Percentiles rank a stretch among this genome's conserved stretches.
phyloP scores from a whole-genome alignment of 2,113 vertebrate species.

The Bombycilla garrulus region DNA sequence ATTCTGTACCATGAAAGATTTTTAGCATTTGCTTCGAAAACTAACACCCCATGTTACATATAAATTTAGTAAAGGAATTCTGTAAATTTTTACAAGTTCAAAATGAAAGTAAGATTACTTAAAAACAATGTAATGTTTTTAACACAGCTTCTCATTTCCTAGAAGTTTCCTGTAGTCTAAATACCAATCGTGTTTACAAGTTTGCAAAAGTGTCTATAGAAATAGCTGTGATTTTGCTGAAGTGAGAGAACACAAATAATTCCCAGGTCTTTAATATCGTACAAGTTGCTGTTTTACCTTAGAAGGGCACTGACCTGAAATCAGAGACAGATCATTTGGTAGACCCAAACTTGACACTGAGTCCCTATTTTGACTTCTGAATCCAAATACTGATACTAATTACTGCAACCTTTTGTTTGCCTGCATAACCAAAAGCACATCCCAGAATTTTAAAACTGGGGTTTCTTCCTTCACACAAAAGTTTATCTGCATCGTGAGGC shows the following conservation, averaged over 20 bases:
- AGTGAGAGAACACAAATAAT: neutral
- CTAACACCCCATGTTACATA: neutral
- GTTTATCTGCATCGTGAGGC: neutral
- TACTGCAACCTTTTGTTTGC: neutral
- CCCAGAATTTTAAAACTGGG: neutral
- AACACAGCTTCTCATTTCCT: neutral
- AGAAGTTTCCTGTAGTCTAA: neutral
- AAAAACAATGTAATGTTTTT: neutral
- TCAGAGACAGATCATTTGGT: neutral
- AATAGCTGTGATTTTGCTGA: neutral
- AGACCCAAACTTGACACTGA: neutral
- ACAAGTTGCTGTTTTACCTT: neutral
- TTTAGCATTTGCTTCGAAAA: neutral
- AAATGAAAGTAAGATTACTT: neutral
- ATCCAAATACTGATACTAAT: neutral
- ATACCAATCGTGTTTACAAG: neutral
- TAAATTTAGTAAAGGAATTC: neutral
- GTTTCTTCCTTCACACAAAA: neutral
- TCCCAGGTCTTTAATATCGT: neutral
- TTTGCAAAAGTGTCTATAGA: neutral
- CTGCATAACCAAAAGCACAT: neutral
- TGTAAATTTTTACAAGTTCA: neutral
- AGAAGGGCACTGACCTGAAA: neutral
- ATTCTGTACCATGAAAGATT: neutral
- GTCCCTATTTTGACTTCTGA: neutral